Base-by-base conservation (phyloP, 2,888 invertebrate genomes). In the Macrophya annulata region DNA sequence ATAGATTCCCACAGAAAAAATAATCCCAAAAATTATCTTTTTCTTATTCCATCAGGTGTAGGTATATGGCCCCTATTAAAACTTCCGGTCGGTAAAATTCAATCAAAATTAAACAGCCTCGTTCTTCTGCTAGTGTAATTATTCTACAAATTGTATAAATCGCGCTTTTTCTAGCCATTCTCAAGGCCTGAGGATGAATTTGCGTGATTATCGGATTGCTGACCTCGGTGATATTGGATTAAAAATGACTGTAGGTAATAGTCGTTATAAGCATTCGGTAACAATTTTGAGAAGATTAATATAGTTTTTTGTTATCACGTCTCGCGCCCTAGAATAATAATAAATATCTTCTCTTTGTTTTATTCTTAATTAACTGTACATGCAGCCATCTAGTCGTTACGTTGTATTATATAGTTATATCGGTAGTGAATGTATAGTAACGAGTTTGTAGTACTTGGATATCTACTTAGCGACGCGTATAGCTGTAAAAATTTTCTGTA, bases 241-340 rank as follows among this genome's bases (percentile, higher is more conserved):
- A n/a, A n/a, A n/a, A 55, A 17, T 55, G 55, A 55, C 55, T 21
- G 25, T 21, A 25, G 5, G 12, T 62, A 2, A 5, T n/a, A n/a
- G n/a, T n/a, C n/a, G n/a, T n/a, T n/a, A n/a, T n/a, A 59, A 31
- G 3, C 9, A 62, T 17, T 72, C 40, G 21, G n/a, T 43, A 40
- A 43, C 43, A 72, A 72, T 72, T 72, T 72, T 72, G 40, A 43
- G 40, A 43, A 37, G 40, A 72, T 72, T 72, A 72, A 9, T n/a
- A 1, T n/a, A 1, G 15, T 43, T 72, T 40, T 71, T 72, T 72
- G 17, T 6, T 9, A 0, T 62, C 31, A 31, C 31, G 3, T 1
- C 31, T 31, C 31, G 1, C 31, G 31, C 31, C 31, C 31, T 31
- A 31, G 31, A 31, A 5, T 9, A 43, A 43, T 17, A n/a, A 8